phyloP scores from a whole-genome alignment of 92 coral and sea anemone genomes.

The Palythoa caribaeorum region DNA sequence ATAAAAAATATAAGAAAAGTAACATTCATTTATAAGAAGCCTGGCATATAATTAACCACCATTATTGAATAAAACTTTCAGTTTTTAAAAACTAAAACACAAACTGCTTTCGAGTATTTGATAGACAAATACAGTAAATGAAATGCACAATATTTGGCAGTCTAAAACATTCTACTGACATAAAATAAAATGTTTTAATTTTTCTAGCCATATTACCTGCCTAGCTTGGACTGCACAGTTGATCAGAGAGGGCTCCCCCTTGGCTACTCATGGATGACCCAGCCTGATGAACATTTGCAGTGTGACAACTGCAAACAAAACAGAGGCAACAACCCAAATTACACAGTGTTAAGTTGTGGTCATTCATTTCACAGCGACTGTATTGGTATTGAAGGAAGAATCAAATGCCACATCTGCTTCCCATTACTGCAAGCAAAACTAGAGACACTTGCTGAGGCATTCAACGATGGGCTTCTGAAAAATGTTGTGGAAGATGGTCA shows the following conservation, averaged over 20 bases:
- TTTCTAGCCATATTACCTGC: slow-evolving; percentile 65
- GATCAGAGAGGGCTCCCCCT: slow-evolving; percentile 69
- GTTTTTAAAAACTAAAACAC: background rate
- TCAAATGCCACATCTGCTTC: background rate
- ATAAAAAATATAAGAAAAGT: background rate
- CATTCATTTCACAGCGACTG: slow-evolving; percentile 60
- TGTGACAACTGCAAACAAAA: background rate
- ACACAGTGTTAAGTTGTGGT: slow-evolving; percentile 50
- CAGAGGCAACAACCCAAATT: background rate
- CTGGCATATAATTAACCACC: background rate
- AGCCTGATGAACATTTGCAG: slow-evolving; percentile 48
- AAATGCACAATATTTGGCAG: background rate
- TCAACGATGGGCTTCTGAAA: too few species aligned
- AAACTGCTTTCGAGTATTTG: background rate
- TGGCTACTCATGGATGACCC: slow-evolving; percentile 58
- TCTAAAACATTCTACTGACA: background rate
- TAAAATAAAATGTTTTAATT: background rate
- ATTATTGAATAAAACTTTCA: background rate
- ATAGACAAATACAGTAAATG: background rate
- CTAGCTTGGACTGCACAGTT: slow-evolving; percentile 54
- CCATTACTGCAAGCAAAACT: background rate
- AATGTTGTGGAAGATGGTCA: too few species aligned
- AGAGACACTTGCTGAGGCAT: background rate
- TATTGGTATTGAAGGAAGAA: slow-evolving; percentile 4
- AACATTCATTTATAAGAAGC: background rate